Evolutionary conservation across 1,140 invertebrate species (phyloP), one percentile per base, ranked within the genome.

Genomic region (Belonocnema kinseyi): DNA sequence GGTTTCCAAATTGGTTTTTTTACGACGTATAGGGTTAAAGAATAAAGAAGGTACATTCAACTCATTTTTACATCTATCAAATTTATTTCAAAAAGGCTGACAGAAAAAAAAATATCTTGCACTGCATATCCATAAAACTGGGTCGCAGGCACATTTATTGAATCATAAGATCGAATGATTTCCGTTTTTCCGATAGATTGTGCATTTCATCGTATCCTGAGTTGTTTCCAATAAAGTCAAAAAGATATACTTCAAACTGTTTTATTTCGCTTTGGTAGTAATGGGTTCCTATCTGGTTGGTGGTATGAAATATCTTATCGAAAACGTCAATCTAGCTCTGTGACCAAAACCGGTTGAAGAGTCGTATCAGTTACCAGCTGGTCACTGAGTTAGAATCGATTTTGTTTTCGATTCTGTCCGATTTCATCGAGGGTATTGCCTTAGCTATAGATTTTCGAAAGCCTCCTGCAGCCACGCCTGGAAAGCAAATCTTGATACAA

Each of bases 61-160:
- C 3, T 33, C 5, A 33, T 79, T 79, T 79, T 73, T 73, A 52
- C 71, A 75, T 46, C 50, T 72, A 66, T 75, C 58, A 61, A 53
- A 54, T 21, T 73, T 21, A 66, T 46, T 46, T 46, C 10, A 10
- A 46, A 2, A 10, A 46, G 40, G 2, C 40, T 46, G 56, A 46
- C 14, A n/a, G 7, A n/a, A 74, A 50, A 74, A 74, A 77, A 73
- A 77, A 74, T 74, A 11, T 46, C 40, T 10, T 46, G 40, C 40
- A 46, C 40, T 46, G 40, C 40, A 46, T 10, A 46, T 46, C 40
- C 40, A 46, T 46, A 16, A 16, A 19, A 16, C 61, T 40, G 16
- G 6, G 7, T 21, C 19, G 26, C 26, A 5, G 26, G 26, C 26
- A 7, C 26, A 58, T 58, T 58, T 21, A 58, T 58, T 58, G 19